phyloP scores from a whole-genome alignment of 2,797 vertebrate genomes.

The Cossypha heuglini region DNA sequence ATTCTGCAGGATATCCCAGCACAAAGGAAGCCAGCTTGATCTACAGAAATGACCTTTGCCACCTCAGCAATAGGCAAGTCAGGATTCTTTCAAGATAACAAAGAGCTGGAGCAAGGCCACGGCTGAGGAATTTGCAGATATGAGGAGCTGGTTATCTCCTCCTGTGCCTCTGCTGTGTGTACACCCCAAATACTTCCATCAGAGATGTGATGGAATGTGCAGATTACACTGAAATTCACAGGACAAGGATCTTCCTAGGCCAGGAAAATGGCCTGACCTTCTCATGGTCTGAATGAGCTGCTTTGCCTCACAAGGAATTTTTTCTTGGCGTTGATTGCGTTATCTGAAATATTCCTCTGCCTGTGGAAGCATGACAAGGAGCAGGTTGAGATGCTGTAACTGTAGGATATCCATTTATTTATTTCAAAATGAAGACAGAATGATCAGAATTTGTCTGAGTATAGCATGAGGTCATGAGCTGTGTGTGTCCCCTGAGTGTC shows the following conservation, averaged over 20 bases:
- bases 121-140: constrained; percentile 40
- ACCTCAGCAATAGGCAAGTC: background rate
- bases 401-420: background rate
- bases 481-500: background rate
- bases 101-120: background rate
- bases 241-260: background rate
- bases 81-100: constrained; percentile 19
- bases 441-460: background rate
- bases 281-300: background rate
- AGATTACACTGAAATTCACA: background rate
- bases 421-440: background rate
- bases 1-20: background rate
- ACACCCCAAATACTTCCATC: background rate
- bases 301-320: background rate
- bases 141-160: constrained; percentile 8
- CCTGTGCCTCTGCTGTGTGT: background rate
- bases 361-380: background rate
- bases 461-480: constrained; percentile 14
- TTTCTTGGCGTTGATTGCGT: background rate
- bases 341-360: background rate
- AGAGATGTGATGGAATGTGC: constrained; percentile 19
- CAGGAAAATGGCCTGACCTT: background rate
- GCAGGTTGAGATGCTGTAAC: background rate
- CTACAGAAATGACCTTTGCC: constrained; percentile 25
- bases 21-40: background rate